Base-by-base conservation (phyloP, 2,113 vertebrate genomes). In the Callipepla californica region DNA sequence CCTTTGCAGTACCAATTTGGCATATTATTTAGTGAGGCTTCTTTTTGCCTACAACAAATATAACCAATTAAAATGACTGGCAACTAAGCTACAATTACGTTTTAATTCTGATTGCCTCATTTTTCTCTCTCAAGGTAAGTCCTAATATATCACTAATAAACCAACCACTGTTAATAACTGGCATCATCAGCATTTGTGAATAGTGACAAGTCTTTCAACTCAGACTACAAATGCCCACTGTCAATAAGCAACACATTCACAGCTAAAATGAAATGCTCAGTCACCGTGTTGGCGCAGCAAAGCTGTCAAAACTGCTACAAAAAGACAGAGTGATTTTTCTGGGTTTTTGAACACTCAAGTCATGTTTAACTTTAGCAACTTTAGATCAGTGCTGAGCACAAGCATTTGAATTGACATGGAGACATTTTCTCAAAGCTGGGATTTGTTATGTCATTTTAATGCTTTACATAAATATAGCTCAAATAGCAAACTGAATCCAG, bases 401-500 rank as follows among this genome's bases (percentile, higher is more conserved):
- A 30, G 9, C 36, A 38, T 57, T 23, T 23, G 40, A 83, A 90
- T 0, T 1, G 19, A 55, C 40, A 45, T 2, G 3, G 20, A 73
- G 36, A 80, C 7, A 50, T 66, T 65, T 81, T 62, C 25, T 13
- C 23, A 62, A 85, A 92, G 42, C 38, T 91, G 36, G 16, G 20
- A 82, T 55, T 38, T 42, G 50, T 85, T 66, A 63, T 0, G 53
- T 36, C 34, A 25, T 68, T 65, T 70, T 45, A 69, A 13, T 45
- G 23, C 40, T 69, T 74, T 36, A 75, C 30, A 66, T 8, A 80
- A 50, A 63, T 3, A 6, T 5, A 59, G 51, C 44, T 57, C 75
- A 93, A 85, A 79, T 1, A 85, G 4, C 36, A 92, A 89, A 87
- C 18, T 40, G 19, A 92, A 85, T 69, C 15, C 45, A 87, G 26